Base-by-base conservation (phyloP, 2,888 invertebrate species). In the Dasypogon diadema region DNA sequence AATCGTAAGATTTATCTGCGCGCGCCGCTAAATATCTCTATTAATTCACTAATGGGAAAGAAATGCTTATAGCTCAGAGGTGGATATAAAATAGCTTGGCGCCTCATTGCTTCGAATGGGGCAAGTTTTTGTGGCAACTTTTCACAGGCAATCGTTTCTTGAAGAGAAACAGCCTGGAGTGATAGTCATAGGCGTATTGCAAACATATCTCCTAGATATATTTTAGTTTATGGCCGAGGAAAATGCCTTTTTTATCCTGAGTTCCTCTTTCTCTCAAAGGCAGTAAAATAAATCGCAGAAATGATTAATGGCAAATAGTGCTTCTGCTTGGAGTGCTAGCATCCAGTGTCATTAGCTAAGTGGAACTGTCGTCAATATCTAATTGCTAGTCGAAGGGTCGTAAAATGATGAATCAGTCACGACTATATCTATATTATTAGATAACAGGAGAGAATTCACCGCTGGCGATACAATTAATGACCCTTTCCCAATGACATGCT, bases 1-100 rank as follows among this genome's bases (percentile, higher is more conserved):
- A 65, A 65, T 65, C 24, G 65, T 14, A 65, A 65, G 46, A 65
- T 65, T 22, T 65, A 42, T 22, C 48, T 65, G 65, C 65, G 65
- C 48, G 46, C 65, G 24, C 46, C 22, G 46, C 65, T 65, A 46
- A 65, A 65, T 37, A 65, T 65, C 46, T 65, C 65, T 42, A 65
- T 65, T 46, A 65, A 65, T 65, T 65, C 46, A 24, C 46, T 65
- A 65, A 46, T 46, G n/a, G 42, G 65, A 48, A 65, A 42, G 48
- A 65, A 51, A 21, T 51, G 51, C 2, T 8, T 30, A 30, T 10
- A 10, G 10, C 34, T 42, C 16, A 21, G 2, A 51, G 51, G 2
- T 18, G 18, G 21, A 51, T 51, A 21, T 51, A 51, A 16, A 21
- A 51, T 16, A 6, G 65, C 22, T 65, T 48, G 65, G 65, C 65